Percentiles rank a stretch among this genome's conserved stretches.
Conservation (phyloP, 2,113 vertebrate species). For the Brachyistius frenatus region DNA sequence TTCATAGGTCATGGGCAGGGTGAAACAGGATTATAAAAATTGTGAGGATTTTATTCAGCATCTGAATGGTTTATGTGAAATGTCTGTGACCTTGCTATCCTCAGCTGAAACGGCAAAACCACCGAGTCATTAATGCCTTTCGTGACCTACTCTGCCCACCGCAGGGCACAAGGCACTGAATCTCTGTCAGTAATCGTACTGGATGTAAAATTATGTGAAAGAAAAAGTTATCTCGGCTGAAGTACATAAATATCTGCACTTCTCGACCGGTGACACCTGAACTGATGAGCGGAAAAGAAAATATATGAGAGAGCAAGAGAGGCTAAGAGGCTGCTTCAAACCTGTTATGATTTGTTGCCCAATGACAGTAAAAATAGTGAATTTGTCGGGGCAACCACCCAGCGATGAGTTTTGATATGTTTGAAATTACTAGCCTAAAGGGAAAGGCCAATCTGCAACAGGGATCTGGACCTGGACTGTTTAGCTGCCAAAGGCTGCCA, state of each 20-base stretch:
- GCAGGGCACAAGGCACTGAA: conserved; percentile 1
- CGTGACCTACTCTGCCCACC: background rate
- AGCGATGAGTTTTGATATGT: conserved; percentile 38
- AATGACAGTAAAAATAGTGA: conserved; percentile 7
- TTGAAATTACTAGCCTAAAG: conserved; percentile 47
- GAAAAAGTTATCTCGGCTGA: conserved; percentile 35
- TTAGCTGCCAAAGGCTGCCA: conserved; percentile 44
- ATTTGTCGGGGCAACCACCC: conserved; percentile 17
- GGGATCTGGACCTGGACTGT: conserved; percentile 44
- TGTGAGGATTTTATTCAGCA: conserved; percentile 16
- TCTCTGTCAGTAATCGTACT: conserved; percentile 10
- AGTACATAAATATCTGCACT: conserved; percentile 11
- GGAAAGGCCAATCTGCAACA: conserved; percentile 39
- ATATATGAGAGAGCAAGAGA: conserved; percentile 16
- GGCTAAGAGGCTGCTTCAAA: conserved; percentile 42
- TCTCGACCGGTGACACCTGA: conserved; percentile 42
- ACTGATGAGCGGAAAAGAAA: conserved; percentile 25
- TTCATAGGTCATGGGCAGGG: conserved; percentile 14
- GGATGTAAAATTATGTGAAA: conserved; percentile 4
- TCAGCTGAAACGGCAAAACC: conserved; percentile 30
- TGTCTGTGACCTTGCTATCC: conserved; percentile 29
- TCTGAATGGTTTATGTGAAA: conserved; percentile 36
- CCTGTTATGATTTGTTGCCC: conserved; percentile 5
- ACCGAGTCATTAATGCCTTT: conserved; percentile 36
- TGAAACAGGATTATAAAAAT: conserved; percentile 13